Conservation (phyloP, 1,140 invertebrate species). For the Apis florea region DNA sequence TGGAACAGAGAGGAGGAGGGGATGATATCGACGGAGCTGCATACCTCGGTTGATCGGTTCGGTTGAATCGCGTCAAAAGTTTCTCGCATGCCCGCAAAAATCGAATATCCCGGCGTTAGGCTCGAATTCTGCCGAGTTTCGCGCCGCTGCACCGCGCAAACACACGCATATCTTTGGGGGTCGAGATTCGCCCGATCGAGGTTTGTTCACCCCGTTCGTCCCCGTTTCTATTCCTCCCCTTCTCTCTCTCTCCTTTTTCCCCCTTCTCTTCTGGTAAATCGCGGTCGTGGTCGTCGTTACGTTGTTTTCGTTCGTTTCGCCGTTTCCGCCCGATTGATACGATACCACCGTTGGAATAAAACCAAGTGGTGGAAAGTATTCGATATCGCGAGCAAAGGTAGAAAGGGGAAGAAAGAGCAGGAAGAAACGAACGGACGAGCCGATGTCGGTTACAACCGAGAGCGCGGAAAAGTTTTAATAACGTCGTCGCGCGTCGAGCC, state of each 20-base stretch:
- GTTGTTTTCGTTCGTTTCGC: neutral
- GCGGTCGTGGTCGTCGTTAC: neutral
- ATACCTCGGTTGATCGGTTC: conserved; percentile 29
- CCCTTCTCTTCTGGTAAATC: neutral
- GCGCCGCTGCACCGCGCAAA: neutral
- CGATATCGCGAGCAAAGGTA: neutral
- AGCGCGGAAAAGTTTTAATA: conserved; percentile 28
- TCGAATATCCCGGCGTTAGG: conserved; percentile 36
- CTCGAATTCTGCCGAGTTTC: conserved; percentile 33
- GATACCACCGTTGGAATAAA: neutral
- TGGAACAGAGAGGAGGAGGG: neutral
- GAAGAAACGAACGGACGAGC: neutral
- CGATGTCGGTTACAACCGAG: neutral
- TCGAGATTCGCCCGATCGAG: neutral
- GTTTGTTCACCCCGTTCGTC: neutral
- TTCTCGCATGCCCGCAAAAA: conserved; percentile 19
- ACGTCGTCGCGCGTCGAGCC: neutral
- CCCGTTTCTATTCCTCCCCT: neutral
- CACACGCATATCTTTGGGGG: neutral
- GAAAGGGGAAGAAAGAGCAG: neutral
- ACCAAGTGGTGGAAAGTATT: neutral
- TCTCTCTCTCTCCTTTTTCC: neutral
- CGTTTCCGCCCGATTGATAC: neutral
- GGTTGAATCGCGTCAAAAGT: conserved; percentile 19
- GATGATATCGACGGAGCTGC: neutral